Conservation (phyloP, 2,113 vertebrate species). For the Rana temporaria region DNA sequence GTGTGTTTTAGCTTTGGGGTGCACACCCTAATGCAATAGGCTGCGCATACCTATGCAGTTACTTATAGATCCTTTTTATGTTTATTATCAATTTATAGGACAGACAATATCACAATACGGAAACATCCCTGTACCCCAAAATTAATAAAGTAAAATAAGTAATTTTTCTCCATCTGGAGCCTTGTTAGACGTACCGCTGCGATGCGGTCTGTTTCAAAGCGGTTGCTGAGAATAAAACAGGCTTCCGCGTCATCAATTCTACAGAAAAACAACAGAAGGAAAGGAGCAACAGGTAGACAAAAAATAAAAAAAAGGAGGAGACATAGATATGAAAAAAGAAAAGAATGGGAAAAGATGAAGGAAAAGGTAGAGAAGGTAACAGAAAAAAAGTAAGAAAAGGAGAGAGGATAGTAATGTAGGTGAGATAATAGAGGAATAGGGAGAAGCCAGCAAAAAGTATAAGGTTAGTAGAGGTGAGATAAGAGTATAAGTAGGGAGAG, state of each 20-base stretch:
- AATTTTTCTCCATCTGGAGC: not conserved
- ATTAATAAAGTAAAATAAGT: not conserved
- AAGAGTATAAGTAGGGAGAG: too few species aligned
- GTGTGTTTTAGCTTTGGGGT: too few species aligned
- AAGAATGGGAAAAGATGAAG: not conserved
- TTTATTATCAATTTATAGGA: too few species aligned
- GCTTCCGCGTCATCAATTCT: constrained; percentile 86
- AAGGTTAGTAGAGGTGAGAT: too few species aligned
- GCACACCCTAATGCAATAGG: too few species aligned
- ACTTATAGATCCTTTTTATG: too few species aligned
- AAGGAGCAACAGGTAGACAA: not conserved
- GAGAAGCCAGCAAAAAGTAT: too few species aligned
- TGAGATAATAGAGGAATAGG: too few species aligned
- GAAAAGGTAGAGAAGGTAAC: not conserved
- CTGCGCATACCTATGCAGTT: too few species aligned
- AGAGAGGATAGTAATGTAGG: too few species aligned
- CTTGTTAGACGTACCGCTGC: constrained; percentile 74
- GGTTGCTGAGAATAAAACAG: constrained; percentile 86
- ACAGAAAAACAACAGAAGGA: constrained; percentile 63
- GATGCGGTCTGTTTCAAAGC: constrained; percentile 83
- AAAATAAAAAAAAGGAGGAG: constrained; percentile 17
- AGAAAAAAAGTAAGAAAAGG: too few species aligned
- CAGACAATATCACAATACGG: not conserved
- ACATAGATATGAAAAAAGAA: constrained; percentile 51
- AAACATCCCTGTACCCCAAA: not conserved